Conservation (phyloP, 2,113 vertebrate genomes). For the Cavia porcellus region DNA sequence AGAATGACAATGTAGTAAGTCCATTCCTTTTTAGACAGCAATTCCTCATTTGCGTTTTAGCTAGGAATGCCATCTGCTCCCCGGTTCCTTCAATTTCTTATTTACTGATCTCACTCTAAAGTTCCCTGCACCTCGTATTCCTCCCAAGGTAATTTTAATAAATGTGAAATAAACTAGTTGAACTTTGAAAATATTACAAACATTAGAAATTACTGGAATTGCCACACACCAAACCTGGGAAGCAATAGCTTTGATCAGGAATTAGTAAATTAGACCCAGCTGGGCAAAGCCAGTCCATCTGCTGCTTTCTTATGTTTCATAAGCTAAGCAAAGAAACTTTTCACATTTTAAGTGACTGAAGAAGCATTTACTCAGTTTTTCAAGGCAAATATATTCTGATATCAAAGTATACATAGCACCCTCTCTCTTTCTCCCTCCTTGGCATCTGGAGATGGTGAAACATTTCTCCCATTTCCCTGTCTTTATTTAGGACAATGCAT, state of each 20-base stretch:
- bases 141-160: background rate
- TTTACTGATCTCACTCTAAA: background rate
- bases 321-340: background rate
- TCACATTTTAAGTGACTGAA: background rate
- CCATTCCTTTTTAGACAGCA: background rate
- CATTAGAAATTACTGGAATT: background rate
- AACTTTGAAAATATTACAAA: background rate
- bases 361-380: background rate
- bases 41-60: background rate
- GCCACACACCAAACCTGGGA: background rate
- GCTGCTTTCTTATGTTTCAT: background rate
- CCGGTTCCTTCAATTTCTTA: background rate
- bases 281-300: background rate
- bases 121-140: background rate
- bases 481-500: background rate
- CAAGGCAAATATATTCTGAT: background rate
- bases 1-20: background rate
- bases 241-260: background rate
- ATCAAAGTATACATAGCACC: background rate
- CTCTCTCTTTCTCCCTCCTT: background rate
- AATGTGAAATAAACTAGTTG: background rate
- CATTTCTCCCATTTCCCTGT: background rate
- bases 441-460: background rate
- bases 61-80: fast-evolving
- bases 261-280: background rate